phyloP scores from a whole-genome alignment of 1,140 invertebrate genomes.

The Rhizoglyphus robini region DNA sequence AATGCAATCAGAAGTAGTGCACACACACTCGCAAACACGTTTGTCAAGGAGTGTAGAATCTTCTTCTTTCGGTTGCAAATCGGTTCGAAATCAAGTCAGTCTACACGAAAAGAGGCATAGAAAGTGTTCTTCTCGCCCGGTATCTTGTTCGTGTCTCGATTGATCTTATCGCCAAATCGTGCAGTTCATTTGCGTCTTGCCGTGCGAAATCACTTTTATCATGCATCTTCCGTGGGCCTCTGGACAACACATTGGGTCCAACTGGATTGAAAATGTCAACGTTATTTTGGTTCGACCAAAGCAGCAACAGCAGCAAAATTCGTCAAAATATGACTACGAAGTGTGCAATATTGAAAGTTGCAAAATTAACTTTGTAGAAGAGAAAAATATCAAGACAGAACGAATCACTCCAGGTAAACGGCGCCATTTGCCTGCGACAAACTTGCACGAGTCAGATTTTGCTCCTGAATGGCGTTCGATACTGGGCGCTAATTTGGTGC shows the following conservation, averaged over 20 bases:
- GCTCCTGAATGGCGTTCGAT: not conserved
- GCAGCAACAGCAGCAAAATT: not conserved
- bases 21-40: too few species aligned
- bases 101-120: too few species aligned
- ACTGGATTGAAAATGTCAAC: not conserved
- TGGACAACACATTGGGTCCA: not conserved
- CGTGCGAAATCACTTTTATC: too few species aligned
- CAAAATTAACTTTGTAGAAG: not conserved
- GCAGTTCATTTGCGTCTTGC: too few species aligned
- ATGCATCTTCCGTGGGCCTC: too few species aligned
- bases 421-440: not conserved
- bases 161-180: too few species aligned
- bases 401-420: not conserved
- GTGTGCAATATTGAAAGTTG: not conserved
- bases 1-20: too few species aligned
- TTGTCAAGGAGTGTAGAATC: too few species aligned
- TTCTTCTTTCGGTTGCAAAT: too few species aligned
- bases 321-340: not conserved
- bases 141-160: too few species aligned
- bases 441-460: not conserved
- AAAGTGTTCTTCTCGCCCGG: too few species aligned
- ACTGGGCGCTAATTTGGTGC: not conserved
- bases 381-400: not conserved
- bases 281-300: not conserved
- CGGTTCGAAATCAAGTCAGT: too few species aligned